These are phyloP conservation scores for Epistrophe grossulariae DNA, from an alignment of 2,888 invertebrate species.

Conservation along the genomic window DNA sequence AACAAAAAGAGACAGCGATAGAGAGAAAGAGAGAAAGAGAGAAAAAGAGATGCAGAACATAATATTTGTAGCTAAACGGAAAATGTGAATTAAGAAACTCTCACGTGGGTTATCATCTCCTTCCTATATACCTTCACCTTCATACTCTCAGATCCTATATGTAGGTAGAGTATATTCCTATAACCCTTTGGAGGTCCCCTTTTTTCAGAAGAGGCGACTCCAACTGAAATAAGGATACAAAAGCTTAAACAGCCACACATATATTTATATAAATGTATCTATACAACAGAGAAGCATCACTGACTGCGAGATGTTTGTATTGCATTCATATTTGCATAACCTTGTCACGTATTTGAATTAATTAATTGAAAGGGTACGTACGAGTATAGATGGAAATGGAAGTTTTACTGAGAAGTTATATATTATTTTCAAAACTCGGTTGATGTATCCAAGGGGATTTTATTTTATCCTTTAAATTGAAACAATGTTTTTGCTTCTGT, in stretches of 20 bases:
- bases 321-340: constrained; percentile 75
- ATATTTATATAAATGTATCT: neutral
- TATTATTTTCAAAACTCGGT: neutral
- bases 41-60: neutral
- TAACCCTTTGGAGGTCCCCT: neutral
- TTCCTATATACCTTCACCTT: neutral
- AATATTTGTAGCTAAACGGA: neutral
- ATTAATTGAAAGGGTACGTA: constrained; percentile 71
- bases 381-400: neutral
- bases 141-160: neutral
- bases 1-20: too few species aligned
- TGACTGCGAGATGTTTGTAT: constrained; percentile 33
- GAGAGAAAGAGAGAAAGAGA: too few species aligned
- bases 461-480: constrained; percentile 33
- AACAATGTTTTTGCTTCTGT: constrained; percentile 25
- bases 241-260: neutral
- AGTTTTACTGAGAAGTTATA: constrained; percentile 25
- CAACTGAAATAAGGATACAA: constrained; percentile 31
- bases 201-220: constrained; percentile 18
- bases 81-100: constrained; percentile 64
- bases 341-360: constrained; percentile 77
- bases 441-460: constrained; percentile 17
- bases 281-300: constrained; percentile 7
- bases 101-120: constrained; percentile 29
- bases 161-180: too few species aligned